Percentiles rank a stretch among this genome's conserved stretches.
phyloP scores from a whole-genome alignment of 1,140 invertebrate genomes.

The Procambarus clarkii region DNA sequence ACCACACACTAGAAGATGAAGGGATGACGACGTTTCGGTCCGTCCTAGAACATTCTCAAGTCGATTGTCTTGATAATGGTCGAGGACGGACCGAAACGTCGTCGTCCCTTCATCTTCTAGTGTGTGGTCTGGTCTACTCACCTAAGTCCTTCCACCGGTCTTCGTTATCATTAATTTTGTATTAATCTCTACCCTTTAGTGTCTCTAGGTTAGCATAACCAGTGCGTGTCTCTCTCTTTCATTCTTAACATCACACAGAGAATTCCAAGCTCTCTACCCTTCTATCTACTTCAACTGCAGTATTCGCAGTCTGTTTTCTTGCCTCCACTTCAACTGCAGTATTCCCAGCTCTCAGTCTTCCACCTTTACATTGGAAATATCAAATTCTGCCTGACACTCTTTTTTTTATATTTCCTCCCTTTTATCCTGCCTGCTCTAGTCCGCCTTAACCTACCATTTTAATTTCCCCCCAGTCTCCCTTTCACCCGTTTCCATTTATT shows the following conservation, averaged over 20 bases:
- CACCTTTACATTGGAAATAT: neutral
- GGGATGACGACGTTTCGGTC: no score
- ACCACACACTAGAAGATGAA: no score
- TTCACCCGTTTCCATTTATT: neutral
- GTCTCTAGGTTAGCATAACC: neutral
- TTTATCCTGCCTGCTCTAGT: neutral
- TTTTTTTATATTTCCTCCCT: neutral
- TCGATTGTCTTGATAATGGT: no score
- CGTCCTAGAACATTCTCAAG: no score
- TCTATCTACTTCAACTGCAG: neutral
- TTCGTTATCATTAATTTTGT: neutral
- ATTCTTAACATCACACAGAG: neutral
- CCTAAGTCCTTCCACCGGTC: neutral
- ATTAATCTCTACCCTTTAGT: neutral
- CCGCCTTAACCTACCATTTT: neutral
- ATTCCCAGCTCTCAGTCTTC: neutral
- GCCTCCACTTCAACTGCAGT: neutral
- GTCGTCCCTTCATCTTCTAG: no score
- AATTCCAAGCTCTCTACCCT: no score
- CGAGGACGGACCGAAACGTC: no score
- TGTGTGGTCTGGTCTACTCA: no score
- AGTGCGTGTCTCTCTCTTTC: neutral
- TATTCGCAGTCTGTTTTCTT: neutral
- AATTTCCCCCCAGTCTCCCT: neutral
- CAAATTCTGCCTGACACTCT: neutral